Conservation (phyloP, 2,113 vertebrate species). For the sheep (Ovis aries) region ARS-UI_Ramb_v3.0 NC_056060.1:86653501-86654000, state of each 20-base stretch:
- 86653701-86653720: background rate
- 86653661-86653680: background rate
- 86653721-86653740: background rate
- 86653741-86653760: background rate
- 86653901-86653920: slow-evolving; percentile 3
- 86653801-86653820: background rate
- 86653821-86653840: background rate
- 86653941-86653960: background rate
- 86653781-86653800: background rate
- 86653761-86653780: background rate
- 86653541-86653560: background rate
- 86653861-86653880: background rate
- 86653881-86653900: background rate
- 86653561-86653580: accelerated
- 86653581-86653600: background rate
- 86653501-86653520: background rate
- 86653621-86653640: background rate
- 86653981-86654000: background rate
- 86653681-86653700: slow-evolving; percentile 1
- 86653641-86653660: background rate
- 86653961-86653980: background rate
- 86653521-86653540: background rate
- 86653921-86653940: background rate
- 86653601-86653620: background rate
- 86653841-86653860: background rate